Evolutionary conservation across 2,888 invertebrate species (phyloP), one percentile per base, ranked within the genome.

Genomic region (Hyposoter dolosus): DNA sequence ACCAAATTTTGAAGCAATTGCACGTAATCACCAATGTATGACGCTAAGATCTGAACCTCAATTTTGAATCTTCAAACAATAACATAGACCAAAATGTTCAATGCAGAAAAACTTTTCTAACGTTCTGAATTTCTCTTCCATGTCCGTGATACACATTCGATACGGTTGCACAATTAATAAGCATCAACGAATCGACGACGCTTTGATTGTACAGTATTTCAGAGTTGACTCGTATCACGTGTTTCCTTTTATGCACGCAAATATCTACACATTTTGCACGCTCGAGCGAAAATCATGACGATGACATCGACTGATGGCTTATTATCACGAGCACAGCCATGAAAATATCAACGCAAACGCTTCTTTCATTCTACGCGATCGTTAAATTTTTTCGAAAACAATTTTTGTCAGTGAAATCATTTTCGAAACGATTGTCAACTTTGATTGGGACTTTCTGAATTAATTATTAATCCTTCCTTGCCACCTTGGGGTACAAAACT

Each of bases 311-410:
- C 60, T 77, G 69, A 82, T 47, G 19, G 47, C 9, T 77, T 12
- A 76, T 82, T 65, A 71, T 63, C 12, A 50, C n/a, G 63, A 68
- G 40, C 69, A 71, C n/a, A 50, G 76, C 71, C 76, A 60, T 71
- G 23, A 71, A 82, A 68, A 50, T 9, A 68, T 43, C 63, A 32
- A 12, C 35, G 32, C 68, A 19, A 56, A 56, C 35, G 23, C 3
- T 35, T 32, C 28, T 68, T 10, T 68, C 23, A 43, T 15, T 68
- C 7, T 68, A 15, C 40, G 19, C 43, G 66, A 68, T 9, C 40
- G 35, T 6, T 17, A 1, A 40, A 19, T 40, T 19, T 40, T 4
- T 43, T 43, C 12, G 6, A 15, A 28, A 28, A 28, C 15, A 1
- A 23, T 3, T 56, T 56, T 56, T 12, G 0, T 12, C 15, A 12